phyloP scores from a whole-genome alignment of 2,888 invertebrate genomes.

The Platypus cylindrus region DNA sequence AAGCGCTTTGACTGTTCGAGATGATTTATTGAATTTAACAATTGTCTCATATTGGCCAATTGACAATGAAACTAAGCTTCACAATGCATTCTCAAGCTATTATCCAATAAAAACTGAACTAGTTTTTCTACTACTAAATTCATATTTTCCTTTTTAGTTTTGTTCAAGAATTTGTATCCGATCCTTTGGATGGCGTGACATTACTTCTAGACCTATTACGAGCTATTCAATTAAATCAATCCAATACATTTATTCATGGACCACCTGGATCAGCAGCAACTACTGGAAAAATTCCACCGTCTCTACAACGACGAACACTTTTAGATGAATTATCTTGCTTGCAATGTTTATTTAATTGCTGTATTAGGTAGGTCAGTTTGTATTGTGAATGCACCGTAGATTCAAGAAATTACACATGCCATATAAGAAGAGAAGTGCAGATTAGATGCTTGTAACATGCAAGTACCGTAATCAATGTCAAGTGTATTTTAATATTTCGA shows the following conservation, averaged over 20 bases:
- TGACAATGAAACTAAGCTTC: no score
- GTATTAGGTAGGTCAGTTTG: constrained; percentile 51
- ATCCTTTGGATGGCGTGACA: constrained; percentile 78
- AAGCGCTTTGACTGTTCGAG: no score
- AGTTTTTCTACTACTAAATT: constrained; percentile 1
- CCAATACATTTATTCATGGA: constrained; percentile 34
- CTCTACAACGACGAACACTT: constrained; percentile 58
- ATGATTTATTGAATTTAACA: no score
- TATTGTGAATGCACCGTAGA: no score
- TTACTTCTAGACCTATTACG: constrained; percentile 73
- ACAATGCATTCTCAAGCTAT: no score
- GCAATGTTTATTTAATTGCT: constrained; percentile 74
- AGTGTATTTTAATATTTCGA: no score
- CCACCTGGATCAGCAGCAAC: constrained; percentile 27
- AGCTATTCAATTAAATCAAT: constrained; percentile 72
- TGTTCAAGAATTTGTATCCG: constrained; percentile 81
- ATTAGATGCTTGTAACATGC: no score
- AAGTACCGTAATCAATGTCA: no score
- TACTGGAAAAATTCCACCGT: constrained; percentile 46
- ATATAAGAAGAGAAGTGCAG: no score
- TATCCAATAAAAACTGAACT: not conserved
- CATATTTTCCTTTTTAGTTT: constrained; percentile 47
- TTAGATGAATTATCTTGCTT: constrained; percentile 82
- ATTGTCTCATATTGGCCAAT: no score
- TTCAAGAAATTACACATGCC: no score